Evolutionary conservation across 1,140 invertebrate species (phyloP), one percentile per base, ranked within the genome.

Genomic region (Drosophila oshimai): DNA sequence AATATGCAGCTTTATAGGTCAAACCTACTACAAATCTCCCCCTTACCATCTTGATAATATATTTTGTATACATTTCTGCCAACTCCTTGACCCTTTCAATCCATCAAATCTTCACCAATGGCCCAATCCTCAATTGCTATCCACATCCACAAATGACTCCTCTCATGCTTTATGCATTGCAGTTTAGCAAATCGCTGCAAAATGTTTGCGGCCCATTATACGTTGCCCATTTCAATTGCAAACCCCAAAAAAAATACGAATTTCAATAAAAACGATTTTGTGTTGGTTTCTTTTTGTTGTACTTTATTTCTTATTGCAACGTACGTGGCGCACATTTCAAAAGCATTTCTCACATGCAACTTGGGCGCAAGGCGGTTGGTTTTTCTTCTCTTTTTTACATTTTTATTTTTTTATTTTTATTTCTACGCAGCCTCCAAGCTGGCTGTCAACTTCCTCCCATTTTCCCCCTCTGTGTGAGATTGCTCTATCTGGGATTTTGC

Each of bases 281-380:
- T 29, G 24, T 53, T 49, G 20, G 22, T 44, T 26, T 50, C 13
- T 29, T 72, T 55, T 50, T 73, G 41, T 24, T 73, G 64, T 22
- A 61, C 28, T 46, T 70, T 33, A 53, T 80, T 80, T 74, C 57
- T 61, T 78, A 74, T 78, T 71, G 69, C 79, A 83, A 55, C 50
- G 62, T 84, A 84, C 74, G 74, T 84, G 79, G 74, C 70, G 79
- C 64, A 78, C 58, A 83, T 83, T 67, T 83, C 79, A 83, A 78
- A 84, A 83, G 74, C 79, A 83, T 76, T 81, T 73, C 72, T 75
- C 71, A 67, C 71, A 71, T 80, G 76, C 76, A 80, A 51, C 47
- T 42, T 42, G 62, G 49, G 39, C 22, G 39, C n/a, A n/a, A 36
- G 45, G 67, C 51, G 44, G 20, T 41, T n/a, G 44, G 44, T 34